phyloP scores from a whole-genome alignment of 2,797 vertebrate species.

The Hylomyscus alleni region DNA sequence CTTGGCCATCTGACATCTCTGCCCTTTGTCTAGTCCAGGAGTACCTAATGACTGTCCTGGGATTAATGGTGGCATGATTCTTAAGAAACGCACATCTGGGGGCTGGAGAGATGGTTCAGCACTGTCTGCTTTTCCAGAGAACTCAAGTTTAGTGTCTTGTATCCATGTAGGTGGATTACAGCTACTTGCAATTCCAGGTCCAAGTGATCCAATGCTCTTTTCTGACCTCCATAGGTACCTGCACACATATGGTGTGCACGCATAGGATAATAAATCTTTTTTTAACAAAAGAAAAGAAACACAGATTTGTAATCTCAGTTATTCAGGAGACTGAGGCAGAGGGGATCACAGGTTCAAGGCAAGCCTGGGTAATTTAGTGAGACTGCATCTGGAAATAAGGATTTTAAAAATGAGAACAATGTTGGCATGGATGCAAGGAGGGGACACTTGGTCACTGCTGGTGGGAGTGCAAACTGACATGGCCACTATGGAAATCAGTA shows the following conservation, averaged over 20 bases:
- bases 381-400: background rate
- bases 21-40: background rate
- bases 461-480: background rate
- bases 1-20: background rate
- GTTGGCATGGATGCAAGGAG: background rate
- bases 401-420: background rate
- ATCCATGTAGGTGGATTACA: background rate
- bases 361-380: background rate
- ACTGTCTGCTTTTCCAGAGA: background rate
- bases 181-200: background rate
- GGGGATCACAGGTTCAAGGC: background rate
- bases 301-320: background rate
- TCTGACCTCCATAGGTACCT: background rate
- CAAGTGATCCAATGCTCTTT: background rate
- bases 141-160: background rate
- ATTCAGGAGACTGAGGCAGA: background rate
- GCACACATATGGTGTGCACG: background rate
- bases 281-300: background rate
- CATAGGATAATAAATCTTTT: background rate
- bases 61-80: background rate
- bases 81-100: background rate
- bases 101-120: background rate
- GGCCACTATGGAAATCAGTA: background rate
- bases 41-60: background rate
- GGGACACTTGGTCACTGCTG: too few relatives aligned